These are phyloP conservation scores for Eretmochelys imbricata DNA, from an alignment of 2,113 vertebrate species.

Conservation along the genomic window DNA sequence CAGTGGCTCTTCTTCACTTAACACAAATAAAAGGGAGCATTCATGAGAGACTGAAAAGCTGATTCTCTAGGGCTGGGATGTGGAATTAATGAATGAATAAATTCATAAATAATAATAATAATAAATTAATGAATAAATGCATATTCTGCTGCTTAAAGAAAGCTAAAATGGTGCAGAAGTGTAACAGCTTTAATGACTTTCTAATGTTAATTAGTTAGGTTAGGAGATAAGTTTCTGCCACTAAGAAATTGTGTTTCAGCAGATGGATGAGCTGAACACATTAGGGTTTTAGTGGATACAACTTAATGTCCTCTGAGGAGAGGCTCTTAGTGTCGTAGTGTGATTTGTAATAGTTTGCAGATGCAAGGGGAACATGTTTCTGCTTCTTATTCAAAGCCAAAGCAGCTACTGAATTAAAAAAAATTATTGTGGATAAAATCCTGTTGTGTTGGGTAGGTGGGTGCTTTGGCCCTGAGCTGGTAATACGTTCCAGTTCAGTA, in stretches of 20 bases:
- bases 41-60: neutral
- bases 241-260: neutral
- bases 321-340: neutral
- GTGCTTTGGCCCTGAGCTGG: neutral
- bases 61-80: neutral
- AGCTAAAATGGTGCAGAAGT: neutral
- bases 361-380: neutral
- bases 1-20: neutral
- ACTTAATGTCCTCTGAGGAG: neutral
- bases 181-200: neutral
- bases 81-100: neutral
- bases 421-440: neutral
- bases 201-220: neutral
- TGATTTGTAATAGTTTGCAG: neutral
- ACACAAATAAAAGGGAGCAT: neutral
- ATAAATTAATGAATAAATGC: neutral
- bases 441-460: neutral
- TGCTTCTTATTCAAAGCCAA: neutral
- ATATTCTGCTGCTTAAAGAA: neutral
- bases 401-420: conserved; percentile 33
- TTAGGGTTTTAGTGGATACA: neutral
- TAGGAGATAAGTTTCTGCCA: neutral
- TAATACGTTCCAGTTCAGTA: neutral
- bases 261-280: neutral
- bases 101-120: no score